These are phyloP conservation scores for Dromas ardeola DNA, from an alignment of 2,113 vertebrate species.

Conservation along the genomic window DNA sequence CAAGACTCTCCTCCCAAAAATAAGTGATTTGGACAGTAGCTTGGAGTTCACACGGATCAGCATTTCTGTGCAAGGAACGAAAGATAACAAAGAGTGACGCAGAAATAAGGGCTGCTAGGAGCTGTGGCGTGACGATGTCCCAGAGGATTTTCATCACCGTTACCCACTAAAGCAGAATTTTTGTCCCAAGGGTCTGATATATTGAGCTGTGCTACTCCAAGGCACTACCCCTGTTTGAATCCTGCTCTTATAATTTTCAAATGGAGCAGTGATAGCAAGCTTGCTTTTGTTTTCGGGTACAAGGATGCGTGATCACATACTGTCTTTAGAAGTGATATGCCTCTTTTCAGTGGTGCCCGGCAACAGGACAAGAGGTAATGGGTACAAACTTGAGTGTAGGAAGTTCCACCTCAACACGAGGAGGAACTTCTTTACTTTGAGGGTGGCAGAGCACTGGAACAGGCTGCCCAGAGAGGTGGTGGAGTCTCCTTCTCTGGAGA, in stretches of 20 bases:
- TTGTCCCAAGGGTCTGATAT: not conserved
- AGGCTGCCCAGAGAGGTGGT: no score
- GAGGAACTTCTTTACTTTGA: no score
- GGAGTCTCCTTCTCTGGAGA: no score
- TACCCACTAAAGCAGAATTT: not conserved
- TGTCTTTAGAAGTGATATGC: not conserved
- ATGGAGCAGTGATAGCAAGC: not conserved
- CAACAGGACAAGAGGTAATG: no score
- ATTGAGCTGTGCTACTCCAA: not conserved
- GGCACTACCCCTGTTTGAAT: not conserved
- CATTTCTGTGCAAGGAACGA: not conserved
- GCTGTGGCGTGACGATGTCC: not conserved
- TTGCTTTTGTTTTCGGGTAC: not conserved
- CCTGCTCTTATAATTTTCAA: not conserved
- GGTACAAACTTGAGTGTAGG: no score
- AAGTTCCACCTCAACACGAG: no score
- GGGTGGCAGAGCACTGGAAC: no score
- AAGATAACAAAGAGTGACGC: not conserved
- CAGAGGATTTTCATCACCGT: not conserved
- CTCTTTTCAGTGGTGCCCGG: no score
- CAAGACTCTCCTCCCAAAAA: not conserved
- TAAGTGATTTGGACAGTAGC: not conserved
- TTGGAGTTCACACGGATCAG: not conserved
- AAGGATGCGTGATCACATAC: not conserved
- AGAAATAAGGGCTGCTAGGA: not conserved